Conservation (phyloP, 2,888 invertebrate species). For the Synergus umbraculus region DNA sequence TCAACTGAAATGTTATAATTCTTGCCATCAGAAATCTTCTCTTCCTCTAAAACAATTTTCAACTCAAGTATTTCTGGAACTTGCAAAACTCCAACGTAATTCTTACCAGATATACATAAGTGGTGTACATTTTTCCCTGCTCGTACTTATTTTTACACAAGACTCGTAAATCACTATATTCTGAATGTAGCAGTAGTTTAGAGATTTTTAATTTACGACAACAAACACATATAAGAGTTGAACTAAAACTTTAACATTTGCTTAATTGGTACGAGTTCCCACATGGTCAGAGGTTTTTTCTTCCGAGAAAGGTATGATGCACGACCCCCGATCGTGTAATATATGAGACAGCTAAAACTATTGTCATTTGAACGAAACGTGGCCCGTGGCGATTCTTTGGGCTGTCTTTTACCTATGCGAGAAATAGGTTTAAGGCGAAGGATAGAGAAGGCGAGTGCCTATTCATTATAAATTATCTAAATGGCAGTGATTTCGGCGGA, state of each 20-base stretch:
- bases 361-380: constrained; percentile 27
- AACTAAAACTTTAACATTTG: not conserved
- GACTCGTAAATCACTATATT: not conserved
- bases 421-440: constrained; percentile 39
- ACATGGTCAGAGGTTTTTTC: not conserved
- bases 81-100: too few species aligned
- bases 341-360: constrained; percentile 38
- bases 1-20: not conserved
- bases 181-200: not conserved
- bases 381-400: constrained; percentile 4
- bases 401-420: constrained; percentile 27
- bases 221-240: not conserved
- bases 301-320: constrained; percentile 25
- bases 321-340: not conserved
- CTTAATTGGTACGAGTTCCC: not conserved
- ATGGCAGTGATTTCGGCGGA: constrained; percentile 80
- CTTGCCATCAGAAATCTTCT: not conserved
- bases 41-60: not conserved
- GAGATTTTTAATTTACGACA: not conserved
- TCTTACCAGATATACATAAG: too few species aligned
- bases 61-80: not conserved
- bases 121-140: too few species aligned
- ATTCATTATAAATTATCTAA: constrained; percentile 82
- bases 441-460: constrained; percentile 74
- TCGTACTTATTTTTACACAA: not conserved